These are phyloP conservation scores for Oeneis ivallda DNA, from an alignment of 2,888 invertebrate genomes.

Conservation along the genomic window DNA sequence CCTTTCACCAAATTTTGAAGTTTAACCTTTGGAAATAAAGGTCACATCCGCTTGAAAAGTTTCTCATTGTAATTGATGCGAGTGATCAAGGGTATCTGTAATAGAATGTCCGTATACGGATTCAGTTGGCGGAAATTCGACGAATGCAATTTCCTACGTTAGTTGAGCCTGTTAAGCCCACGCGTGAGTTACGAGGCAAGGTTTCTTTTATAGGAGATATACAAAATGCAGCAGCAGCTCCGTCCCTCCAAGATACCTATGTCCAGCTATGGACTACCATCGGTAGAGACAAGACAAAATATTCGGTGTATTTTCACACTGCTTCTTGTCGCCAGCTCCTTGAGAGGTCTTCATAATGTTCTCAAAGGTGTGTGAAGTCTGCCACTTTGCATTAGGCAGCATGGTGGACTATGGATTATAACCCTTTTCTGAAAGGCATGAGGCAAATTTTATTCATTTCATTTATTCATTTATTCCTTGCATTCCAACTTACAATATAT, in stretches of 20 bases:
- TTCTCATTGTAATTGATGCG: constrained; percentile 24
- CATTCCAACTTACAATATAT: no score
- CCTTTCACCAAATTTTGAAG: constrained; percentile 2
- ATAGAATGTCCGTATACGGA: constrained; percentile 43
- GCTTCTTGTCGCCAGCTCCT: no score
- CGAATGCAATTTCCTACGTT: constrained; percentile 50
- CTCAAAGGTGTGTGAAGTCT: no score
- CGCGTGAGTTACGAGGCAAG: constrained; percentile 32
- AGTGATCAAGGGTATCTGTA: constrained; percentile 33
- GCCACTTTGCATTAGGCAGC: no score
- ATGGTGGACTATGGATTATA: no score
- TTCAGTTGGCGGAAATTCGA: constrained; percentile 41
- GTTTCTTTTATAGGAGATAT: neutral
- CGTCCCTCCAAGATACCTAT: neutral
- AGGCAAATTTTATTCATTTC: no score
- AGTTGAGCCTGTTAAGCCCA: constrained; percentile 41
- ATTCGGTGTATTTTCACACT: no score
- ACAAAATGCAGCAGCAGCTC: no score
- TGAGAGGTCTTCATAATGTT: no score
- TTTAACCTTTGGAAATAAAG: constrained; percentile 10
- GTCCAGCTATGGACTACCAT: neutral
- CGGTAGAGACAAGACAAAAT: neutral
- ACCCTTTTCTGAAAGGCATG: no score
- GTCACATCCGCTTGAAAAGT: constrained; percentile 4
- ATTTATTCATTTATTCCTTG: no score